phyloP scores from a whole-genome alignment of 2,888 invertebrate genomes.

The Drosophila algonquin region DNA sequence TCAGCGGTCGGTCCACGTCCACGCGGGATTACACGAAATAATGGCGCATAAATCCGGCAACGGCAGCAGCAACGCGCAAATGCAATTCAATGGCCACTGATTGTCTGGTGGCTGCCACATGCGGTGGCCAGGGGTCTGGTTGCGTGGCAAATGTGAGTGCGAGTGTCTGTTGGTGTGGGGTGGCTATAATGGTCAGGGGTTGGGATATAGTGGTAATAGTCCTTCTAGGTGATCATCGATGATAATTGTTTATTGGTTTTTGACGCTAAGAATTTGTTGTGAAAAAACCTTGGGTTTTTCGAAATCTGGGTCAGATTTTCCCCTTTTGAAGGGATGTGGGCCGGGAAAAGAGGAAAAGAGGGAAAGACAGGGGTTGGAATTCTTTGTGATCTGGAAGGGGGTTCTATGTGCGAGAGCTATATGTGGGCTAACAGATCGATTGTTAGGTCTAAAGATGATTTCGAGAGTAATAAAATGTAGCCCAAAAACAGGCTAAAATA shows the following conservation, averaged over 20 bases:
- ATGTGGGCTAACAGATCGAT: not conserved
- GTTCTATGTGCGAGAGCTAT: not conserved
- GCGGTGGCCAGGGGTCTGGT: constrained; percentile 14
- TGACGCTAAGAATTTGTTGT: constrained; percentile 39
- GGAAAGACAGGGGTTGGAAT: not conserved
- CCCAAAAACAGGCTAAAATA: not conserved
- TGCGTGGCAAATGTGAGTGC: constrained; percentile 15
- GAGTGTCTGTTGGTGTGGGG: constrained; percentile 15
- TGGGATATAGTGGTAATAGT: constrained; percentile 21
- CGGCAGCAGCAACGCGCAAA: constrained; percentile 33
- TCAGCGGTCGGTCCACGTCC: constrained; percentile 44
- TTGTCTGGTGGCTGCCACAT: constrained; percentile 45
- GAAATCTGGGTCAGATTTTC: constrained; percentile 12
- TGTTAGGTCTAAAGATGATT: not conserved
- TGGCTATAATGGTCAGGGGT: constrained; percentile 5
- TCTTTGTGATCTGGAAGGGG: no score
- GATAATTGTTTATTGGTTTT: constrained; percentile 47
- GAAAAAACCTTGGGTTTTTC: constrained; percentile 17
- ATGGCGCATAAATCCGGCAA: constrained; percentile 73
- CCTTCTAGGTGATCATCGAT: constrained; percentile 29
- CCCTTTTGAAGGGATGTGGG: constrained; percentile 4
- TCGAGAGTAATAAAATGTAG: not conserved
- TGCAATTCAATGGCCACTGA: constrained; percentile 64
- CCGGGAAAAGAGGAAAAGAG: not conserved
- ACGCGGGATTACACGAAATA: constrained; percentile 64